Percentiles rank a stretch among this genome's conserved stretches.
Evolutionary conservation across 1,140 invertebrate genomes (phyloP).

Genomic region (Elymnias hypermnestra): DNA sequence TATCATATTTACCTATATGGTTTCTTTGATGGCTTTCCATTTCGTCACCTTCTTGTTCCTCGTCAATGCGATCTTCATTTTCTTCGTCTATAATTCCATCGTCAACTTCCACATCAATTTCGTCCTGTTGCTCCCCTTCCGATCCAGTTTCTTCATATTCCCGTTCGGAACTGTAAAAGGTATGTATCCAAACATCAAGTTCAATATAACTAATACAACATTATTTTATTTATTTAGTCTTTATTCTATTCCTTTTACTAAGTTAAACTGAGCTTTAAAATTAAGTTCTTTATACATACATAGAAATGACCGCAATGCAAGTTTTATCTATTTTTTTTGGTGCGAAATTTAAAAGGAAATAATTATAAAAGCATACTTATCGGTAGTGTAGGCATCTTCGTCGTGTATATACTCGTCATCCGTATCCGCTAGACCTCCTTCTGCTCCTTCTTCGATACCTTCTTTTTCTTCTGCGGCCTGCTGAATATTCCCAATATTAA

Average conservation of each 20-base stretch:
- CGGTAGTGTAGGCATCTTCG: conserved; percentile 79
- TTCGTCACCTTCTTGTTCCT: conserved; percentile 66
- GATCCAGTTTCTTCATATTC: conserved; percentile 84
- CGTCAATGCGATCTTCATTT: conserved; percentile 74
- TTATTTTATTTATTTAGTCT: too few species aligned
- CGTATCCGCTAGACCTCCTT: conserved; percentile 74
- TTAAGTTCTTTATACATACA: too few species aligned
- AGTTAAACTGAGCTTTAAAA: too few species aligned
- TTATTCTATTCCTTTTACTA: too few species aligned
- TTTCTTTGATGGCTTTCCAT: conserved; percentile 61
- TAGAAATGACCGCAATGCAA: too few species aligned
- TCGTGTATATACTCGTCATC: conserved; percentile 83
- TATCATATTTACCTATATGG: conserved; percentile 61
- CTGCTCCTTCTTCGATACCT: conserved; percentile 33
- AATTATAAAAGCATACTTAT: conserved; percentile 70
- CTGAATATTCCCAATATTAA: conserved; percentile 12
- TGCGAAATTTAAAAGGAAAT: conserved; percentile 1
- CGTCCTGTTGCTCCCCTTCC: conserved; percentile 80
- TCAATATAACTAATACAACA: too few species aligned
- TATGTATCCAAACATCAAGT: conserved; percentile 3
- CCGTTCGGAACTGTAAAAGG: conserved; percentile 75
- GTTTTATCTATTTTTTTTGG: too few species aligned
- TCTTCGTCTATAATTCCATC: conserved; percentile 76
- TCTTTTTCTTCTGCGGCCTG: conserved; percentile 60
- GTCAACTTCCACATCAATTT: conserved; percentile 78